Percentiles rank a stretch among this genome's conserved stretches.
These are phyloP conservation scores for Premnoplex brunnescens DNA, from an alignment of 2,797 vertebrate genomes.

Conservation along the genomic window DNA sequence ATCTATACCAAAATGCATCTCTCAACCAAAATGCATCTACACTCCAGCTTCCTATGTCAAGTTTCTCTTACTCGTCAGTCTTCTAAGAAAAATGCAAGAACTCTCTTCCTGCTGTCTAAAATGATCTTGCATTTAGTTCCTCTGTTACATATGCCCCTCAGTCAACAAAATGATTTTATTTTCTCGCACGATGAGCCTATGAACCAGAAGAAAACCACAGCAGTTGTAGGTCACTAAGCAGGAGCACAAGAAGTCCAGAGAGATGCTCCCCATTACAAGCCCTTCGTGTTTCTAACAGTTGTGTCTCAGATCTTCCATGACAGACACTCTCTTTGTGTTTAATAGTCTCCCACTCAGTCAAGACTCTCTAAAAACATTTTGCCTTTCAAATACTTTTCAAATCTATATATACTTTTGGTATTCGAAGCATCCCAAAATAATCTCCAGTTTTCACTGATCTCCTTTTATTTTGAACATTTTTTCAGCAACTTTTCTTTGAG, in stretches of 20 bases:
- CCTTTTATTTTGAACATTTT: not conserved
- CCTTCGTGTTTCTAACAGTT: not conserved
- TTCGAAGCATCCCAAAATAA: not conserved
- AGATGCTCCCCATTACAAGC: not conserved
- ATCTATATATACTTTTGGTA: not conserved
- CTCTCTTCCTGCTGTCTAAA: not conserved
- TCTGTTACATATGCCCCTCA: not conserved
- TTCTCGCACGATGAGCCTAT: not conserved
- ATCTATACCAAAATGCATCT: not conserved
- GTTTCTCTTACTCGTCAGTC: not conserved
- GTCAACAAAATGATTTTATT: not conserved
- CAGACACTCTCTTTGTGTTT: not conserved
- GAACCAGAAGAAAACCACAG: not conserved
- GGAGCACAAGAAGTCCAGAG: not conserved
- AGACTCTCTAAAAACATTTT: not conserved
- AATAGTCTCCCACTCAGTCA: not conserved
- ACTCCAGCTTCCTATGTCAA: not conserved
- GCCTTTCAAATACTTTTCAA: not conserved
- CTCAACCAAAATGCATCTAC: not conserved
- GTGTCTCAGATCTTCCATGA: not conserved
- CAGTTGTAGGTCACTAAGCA: not conserved
- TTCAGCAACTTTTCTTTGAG: not conserved
- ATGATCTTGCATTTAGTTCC: not conserved
- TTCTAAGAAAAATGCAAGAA: not conserved
- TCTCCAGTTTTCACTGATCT: not conserved